These are phyloP conservation scores for Goniozus legneri DNA, from an alignment of 1,140 invertebrate genomes.

Conservation along the genomic window DNA sequence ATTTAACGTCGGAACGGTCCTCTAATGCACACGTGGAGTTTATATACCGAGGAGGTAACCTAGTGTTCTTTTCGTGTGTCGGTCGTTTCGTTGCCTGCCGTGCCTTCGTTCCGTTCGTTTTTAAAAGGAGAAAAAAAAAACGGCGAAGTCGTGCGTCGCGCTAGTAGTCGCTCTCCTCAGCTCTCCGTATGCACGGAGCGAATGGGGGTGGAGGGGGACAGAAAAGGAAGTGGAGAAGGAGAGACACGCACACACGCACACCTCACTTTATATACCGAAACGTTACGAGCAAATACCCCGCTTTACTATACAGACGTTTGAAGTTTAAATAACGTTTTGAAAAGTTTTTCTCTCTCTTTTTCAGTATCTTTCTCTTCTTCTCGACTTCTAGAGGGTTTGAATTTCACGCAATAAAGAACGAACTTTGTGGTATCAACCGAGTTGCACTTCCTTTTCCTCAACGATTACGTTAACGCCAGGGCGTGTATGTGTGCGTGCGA, in stretches of 20 bases:
- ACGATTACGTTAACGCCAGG: slow-evolving; percentile 8
- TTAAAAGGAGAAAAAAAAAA: slow-evolving; percentile 8
- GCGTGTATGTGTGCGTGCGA: slow-evolving; percentile 10
- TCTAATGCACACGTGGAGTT: no score
- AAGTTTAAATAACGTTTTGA: background rate
- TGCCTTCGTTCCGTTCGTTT: no score
- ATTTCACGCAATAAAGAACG: no score
- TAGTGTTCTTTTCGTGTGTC: slow-evolving; percentile 8
- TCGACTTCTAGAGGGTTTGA: no score
- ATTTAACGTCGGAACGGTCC: no score
- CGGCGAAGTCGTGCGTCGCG: slow-evolving; percentile 16
- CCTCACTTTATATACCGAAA: background rate
- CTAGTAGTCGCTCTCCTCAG: slow-evolving; percentile 1
- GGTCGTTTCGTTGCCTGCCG: slow-evolving; percentile 13
- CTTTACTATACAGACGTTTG: background rate
- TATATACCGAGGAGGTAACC: no score
- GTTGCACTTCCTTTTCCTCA: no score
- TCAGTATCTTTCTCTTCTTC: background rate
- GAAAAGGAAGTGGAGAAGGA: background rate
- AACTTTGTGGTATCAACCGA: no score
- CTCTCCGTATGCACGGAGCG: no score
- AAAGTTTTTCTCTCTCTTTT: background rate
- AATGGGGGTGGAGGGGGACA: background rate
- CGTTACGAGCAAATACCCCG: background rate
- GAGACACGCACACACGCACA: slow-evolving; percentile 8